A percentile compares a stretch with the other conserved stretches of the same genome.
These are phyloP conservation scores for Lasioglossum zephyrum DNA, from an alignment of 2,888 invertebrate species.

Conservation along the genomic window DNA sequence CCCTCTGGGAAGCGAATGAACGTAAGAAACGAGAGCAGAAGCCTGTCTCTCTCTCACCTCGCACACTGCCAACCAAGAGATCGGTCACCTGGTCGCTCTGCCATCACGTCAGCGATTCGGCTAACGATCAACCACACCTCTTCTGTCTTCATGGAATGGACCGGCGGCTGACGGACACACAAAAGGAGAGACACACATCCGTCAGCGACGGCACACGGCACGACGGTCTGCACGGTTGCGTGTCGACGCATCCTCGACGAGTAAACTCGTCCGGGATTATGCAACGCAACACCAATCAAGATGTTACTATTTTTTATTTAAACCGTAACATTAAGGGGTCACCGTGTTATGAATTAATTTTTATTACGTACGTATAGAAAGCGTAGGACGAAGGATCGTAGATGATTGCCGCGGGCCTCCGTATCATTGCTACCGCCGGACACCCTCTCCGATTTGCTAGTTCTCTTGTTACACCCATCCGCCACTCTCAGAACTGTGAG, in stretches of 20 bases:
- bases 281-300: neutral
- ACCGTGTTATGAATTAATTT: constrained; percentile 47
- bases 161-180: neutral
- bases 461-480: constrained; percentile 6
- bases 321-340: constrained; percentile 54
- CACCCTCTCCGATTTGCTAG: constrained; percentile 33
- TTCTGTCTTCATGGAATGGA: neutral
- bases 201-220: neutral
- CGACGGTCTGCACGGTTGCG: constrained; percentile 1
- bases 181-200: neutral
- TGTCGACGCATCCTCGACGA: neutral
- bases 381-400: constrained; percentile 26
- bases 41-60: constrained; percentile 35
- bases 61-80: constrained; percentile 62
- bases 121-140: neutral
- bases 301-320: constrained; percentile 65
- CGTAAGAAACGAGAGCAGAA: constrained; percentile 42
- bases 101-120: constrained; percentile 31
- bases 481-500: neutral
- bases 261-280: constrained; percentile 13
- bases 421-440: constrained; percentile 17
- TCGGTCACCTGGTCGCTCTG: constrained; percentile 67
- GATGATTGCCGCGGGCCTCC: constrained; percentile 31
- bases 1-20: constrained; percentile 40
- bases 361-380: constrained; percentile 28